These are phyloP conservation scores for Oligia strigilis DNA, from an alignment of 2,888 invertebrate species.

Conservation along the genomic window DNA sequence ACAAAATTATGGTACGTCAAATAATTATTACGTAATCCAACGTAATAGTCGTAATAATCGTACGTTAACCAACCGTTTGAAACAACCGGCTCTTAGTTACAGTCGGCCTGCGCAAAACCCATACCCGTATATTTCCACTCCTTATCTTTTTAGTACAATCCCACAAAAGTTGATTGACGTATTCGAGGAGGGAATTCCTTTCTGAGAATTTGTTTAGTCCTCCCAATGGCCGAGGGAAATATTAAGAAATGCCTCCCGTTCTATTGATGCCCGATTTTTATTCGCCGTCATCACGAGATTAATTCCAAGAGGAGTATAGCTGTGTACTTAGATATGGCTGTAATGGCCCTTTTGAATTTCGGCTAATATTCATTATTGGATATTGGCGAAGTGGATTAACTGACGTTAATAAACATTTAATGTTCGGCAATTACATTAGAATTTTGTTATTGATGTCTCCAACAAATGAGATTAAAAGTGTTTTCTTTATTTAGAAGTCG, in stretches of 20 bases:
- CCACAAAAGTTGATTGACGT: conserved; percentile 86
- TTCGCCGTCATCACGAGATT: conserved; percentile 74
- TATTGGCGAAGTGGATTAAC: conserved; percentile 62
- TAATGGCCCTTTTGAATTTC: conserved; percentile 66
- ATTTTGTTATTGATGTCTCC: conserved; percentile 42
- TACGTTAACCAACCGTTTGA: no score
- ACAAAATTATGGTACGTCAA: no score
- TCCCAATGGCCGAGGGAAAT: conserved; percentile 78
- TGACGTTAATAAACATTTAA: conserved; percentile 55
- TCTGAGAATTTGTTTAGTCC: conserved; percentile 85
- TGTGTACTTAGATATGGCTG: conserved; percentile 61
- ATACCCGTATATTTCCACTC: conserved; percentile 56
- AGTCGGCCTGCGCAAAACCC: conserved; percentile 24
- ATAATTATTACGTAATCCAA: no score
- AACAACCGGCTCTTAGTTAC: no score
- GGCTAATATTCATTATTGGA: conserved; percentile 64
- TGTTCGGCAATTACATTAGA: conserved; percentile 48
- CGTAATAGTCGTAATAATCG: no score
- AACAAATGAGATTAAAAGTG: conserved; percentile 10
- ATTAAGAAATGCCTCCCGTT: conserved; percentile 78
- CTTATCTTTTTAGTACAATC: conserved; percentile 81
- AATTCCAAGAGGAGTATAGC: conserved; percentile 64
- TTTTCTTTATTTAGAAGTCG: conserved; percentile 21
- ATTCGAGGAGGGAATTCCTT: conserved; percentile 80
- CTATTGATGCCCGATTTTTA: conserved; percentile 74